Conservation (phyloP, 2,888 invertebrate species). For the Cheilosia variabilis region DNA sequence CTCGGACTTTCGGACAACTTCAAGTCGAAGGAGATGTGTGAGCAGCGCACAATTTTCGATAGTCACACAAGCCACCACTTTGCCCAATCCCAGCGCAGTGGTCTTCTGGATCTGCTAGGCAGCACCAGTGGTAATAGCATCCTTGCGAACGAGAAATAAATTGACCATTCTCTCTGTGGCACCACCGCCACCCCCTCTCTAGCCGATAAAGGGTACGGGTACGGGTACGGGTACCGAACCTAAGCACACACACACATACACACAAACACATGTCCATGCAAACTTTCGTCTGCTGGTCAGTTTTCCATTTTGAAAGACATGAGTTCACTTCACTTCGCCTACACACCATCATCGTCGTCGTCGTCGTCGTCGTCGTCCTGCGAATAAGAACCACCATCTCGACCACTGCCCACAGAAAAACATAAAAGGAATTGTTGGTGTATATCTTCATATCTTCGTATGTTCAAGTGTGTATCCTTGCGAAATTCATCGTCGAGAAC, state of each 20-base stretch:
- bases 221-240: conserved; percentile 48
- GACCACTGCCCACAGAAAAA: conserved; percentile 63
- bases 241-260: conserved; percentile 23
- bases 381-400: conserved; percentile 53
- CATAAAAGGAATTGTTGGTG: conserved; percentile 72
- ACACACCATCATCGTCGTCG: conserved; percentile 42
- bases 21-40: conserved; percentile 72
- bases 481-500: conserved; percentile 73
- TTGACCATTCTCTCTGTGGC: conserved; percentile 73
- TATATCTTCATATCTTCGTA: conserved; percentile 72
- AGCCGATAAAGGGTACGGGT: conserved; percentile 40
- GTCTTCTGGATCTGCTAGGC: conserved; percentile 74
- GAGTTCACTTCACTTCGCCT: conserved; percentile 76
- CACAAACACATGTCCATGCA: background rate
- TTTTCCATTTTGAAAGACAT: conserved; percentile 77
- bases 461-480: conserved; percentile 74
- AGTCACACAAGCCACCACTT: conserved; percentile 45
- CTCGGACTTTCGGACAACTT: conserved; percentile 72
- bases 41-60: conserved; percentile 63
- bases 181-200: conserved; percentile 1
- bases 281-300: conserved; percentile 76
- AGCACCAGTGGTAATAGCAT: conserved; percentile 64
- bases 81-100: conserved; percentile 49
- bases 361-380: conserved; percentile 11
- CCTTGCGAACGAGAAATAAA: conserved; percentile 77